phyloP scores from a whole-genome alignment of 2,888 invertebrate species.

The Odontocolon sp. region DNA sequence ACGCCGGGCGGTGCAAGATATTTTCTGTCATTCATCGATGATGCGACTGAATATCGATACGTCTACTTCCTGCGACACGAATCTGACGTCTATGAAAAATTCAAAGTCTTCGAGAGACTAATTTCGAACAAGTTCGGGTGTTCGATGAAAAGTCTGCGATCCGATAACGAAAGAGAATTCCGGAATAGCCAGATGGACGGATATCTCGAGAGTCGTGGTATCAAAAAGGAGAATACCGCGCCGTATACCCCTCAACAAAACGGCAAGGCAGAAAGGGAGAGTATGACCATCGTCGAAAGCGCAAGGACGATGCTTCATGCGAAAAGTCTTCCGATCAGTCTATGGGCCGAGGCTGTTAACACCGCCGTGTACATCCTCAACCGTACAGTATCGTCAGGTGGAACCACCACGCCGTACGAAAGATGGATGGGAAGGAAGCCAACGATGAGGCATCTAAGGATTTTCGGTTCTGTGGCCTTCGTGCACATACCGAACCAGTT shows the following conservation, averaged over 20 bases:
- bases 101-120: conserved; percentile 46
- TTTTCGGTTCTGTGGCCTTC: conserved; percentile 39
- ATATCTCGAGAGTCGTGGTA: conserved; percentile 47
- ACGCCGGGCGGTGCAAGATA: conserved; percentile 63
- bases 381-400: background rate
- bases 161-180: conserved; percentile 58
- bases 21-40: conserved; percentile 65
- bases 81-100: conserved; percentile 57
- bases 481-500: conserved; percentile 43
- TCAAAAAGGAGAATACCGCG: conserved; percentile 13
- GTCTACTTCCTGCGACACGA: conserved; percentile 61
- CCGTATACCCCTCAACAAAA: conserved; percentile 25
- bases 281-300: conserved; percentile 7
- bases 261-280: background rate
- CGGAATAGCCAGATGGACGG: conserved; percentile 26
- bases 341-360: conserved; percentile 26
- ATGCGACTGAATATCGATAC: conserved; percentile 58
- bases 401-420: conserved; percentile 19
- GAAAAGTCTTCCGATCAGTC: background rate
- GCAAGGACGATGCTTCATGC: conserved; percentile 7
- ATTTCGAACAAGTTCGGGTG: conserved; percentile 51
- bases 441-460: conserved; percentile 21
- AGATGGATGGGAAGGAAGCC: conserved; percentile 37
- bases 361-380: conserved; percentile 10
- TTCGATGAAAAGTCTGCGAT: conserved; percentile 37